These are phyloP conservation scores for Agriotes lineatus DNA, from an alignment of 2,888 invertebrate genomes.

Conservation along the genomic window DNA sequence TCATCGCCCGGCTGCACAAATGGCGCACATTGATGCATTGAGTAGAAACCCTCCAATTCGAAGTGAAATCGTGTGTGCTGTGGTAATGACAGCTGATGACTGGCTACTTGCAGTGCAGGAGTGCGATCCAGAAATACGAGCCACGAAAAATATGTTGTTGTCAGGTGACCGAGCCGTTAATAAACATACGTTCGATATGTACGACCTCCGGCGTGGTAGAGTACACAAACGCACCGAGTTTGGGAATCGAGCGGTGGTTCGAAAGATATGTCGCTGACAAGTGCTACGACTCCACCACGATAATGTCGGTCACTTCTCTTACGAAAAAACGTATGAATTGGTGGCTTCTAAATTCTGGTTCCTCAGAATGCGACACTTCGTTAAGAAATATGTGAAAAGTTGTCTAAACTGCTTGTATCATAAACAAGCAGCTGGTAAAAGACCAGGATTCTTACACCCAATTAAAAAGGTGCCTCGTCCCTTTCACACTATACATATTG, in stretches of 20 bases:
- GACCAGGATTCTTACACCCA: not conserved
- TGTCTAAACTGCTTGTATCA: constrained; percentile 14
- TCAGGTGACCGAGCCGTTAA: not conserved
- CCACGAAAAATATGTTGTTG: not conserved
- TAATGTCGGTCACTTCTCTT: not conserved
- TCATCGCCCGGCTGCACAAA: not conserved
- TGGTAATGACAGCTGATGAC: not conserved
- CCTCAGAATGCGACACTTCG: not conserved
- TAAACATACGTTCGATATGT: not conserved
- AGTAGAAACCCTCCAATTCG: too few species aligned
- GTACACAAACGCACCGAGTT: not conserved
- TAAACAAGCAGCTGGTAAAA: constrained; percentile 16
- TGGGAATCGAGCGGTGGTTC: not conserved
- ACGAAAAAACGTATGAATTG: not conserved
- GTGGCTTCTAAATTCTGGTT: not conserved
- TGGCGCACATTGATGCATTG: not conserved
- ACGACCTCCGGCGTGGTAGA: not conserved
- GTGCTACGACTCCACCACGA: not conserved
- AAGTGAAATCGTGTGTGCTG: not conserved
- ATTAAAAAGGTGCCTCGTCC: constrained; percentile 1
- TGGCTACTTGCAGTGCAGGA: not conserved
- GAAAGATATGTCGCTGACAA: not conserved
- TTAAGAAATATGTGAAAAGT: constrained; percentile 2
- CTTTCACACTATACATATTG: constrained; percentile 14
- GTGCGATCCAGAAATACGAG: not conserved